phyloP scores from a whole-genome alignment of 2,113 vertebrate genomes.

The Craseonycteris thonglongyai region DNA sequence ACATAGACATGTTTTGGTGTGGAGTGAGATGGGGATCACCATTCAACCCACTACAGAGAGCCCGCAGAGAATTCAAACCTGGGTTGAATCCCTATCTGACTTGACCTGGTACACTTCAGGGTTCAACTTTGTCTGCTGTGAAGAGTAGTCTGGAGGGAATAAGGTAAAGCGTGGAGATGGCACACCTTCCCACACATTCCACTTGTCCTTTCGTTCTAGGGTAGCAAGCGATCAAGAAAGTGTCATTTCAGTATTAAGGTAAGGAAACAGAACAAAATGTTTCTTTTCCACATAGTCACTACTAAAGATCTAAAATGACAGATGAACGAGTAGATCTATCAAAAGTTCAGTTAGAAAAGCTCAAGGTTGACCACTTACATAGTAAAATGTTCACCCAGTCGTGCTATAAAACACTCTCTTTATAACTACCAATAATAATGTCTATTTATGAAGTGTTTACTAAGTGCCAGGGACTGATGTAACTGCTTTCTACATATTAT shows the following conservation, averaged over 20 bases:
- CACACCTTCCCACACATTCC: not conserved
- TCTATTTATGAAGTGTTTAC: not conserved
- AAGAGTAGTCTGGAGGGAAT: not conserved
- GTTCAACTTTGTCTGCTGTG: not conserved
- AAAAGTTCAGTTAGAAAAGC: not conserved
- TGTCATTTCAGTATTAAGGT: not conserved
- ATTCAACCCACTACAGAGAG: not conserved
- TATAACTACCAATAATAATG: not conserved
- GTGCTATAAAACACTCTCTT: not conserved
- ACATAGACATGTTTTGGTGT: not conserved
- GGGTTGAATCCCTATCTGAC: not conserved
- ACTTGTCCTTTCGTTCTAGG: not conserved
- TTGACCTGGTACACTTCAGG: not conserved
- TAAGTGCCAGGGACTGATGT: not conserved
- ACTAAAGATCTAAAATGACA: not conserved
- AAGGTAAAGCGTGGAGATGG: not conserved
- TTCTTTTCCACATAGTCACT: not conserved
- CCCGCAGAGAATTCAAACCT: not conserved
- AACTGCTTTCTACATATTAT: not conserved
- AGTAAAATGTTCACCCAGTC: not conserved
- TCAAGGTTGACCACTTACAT: not conserved
- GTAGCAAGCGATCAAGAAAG: not conserved
- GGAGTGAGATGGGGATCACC: fast-evolving
- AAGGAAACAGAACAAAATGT: not conserved
- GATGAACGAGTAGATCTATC: not conserved